Base-by-base conservation (phyloP, 2,888 invertebrate genomes). In the Epirrhoe tristata region DNA sequence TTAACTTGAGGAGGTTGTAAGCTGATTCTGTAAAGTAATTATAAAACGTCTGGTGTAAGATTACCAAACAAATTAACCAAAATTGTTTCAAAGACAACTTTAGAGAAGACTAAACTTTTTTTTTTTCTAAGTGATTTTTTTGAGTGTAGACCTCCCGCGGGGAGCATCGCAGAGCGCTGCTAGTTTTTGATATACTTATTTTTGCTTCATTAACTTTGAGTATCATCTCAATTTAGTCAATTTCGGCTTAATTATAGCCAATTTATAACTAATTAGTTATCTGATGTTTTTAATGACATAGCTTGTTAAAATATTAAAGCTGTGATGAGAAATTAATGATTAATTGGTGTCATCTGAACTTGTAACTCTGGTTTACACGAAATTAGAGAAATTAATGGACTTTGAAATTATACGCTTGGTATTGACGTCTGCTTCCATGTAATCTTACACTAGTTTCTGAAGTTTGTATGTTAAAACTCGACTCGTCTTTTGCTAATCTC, bases 1-100 rank as follows among this genome's bases (percentile, higher is more conserved):
- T 63, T 55, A 58, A 60, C 61, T 72, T 58, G 61, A 62, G 46
- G 50, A 65, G 61, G 24, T 43, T 63, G 61, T 8, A 64, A 72
- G 64, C 61, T 67, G 66, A 72, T 68, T 58, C n/a, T 7, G 17
- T 12, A 1, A 52, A 46, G 52, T 63, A 58, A 58, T 51, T 63
- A 63, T 3, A 46, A n/a, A n/a, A n/a, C n/a, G 46, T 43, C 43
- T 31, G 48, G 7, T 54, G 32, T 34, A 34, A 7, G 55, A 55
- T 62, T 6, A 16, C 32, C 48, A 31, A 61, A 48, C 43, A 24
- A 53, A 60, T 43, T 43, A 43, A 12, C 10, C 39, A 6, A 48
- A 48, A 48, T 48, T 6, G 14, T 48, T 48, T 14, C 16, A 48
- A 48, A 48, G 48, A 7, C 48, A 16, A 46, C 46, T 48, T 36